Conservation (phyloP, 1,140 invertebrate species). For the Pseudomyrmex flavicornis region DNA sequence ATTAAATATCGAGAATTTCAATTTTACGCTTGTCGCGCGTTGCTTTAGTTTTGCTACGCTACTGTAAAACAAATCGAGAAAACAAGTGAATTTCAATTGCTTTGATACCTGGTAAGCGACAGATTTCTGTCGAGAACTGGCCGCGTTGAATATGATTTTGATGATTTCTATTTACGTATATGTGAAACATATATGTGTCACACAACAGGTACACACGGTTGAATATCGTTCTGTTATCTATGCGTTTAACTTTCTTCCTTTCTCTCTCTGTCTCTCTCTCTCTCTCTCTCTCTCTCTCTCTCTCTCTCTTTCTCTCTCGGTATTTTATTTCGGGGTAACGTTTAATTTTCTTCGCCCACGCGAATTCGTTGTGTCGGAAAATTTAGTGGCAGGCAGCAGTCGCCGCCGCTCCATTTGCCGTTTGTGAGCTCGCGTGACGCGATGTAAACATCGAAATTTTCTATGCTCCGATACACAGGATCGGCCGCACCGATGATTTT, state of each 20-base stretch:
- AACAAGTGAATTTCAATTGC: conserved; percentile 18
- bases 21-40: conserved; percentile 10
- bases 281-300: not conserved
- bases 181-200: not conserved
- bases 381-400: conserved; percentile 16
- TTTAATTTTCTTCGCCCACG: conserved; percentile 47
- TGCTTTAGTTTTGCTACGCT: conserved; percentile 4
- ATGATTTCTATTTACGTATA: conserved; percentile 13
- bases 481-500: conserved; percentile 45
- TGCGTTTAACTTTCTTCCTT: not conserved
- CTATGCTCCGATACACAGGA: conserved; percentile 42
- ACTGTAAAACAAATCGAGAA: conserved; percentile 1
- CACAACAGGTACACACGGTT: not conserved
- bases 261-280: no score
- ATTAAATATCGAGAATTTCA: conserved; percentile 52
- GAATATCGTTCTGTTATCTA: not conserved
- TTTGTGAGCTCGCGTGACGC: conserved; percentile 44
- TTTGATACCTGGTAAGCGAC: conserved; percentile 25
- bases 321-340: conserved; percentile 44
- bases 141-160: not conserved
- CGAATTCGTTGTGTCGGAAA: conserved; percentile 47
- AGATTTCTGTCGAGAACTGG: conserved; percentile 5
- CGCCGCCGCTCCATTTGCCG: not conserved
- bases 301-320: not conserved
- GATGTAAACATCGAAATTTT: conserved; percentile 60